phyloP scores from a whole-genome alignment of 2,113 vertebrate species.

The Manacus vitellinus region DNA sequence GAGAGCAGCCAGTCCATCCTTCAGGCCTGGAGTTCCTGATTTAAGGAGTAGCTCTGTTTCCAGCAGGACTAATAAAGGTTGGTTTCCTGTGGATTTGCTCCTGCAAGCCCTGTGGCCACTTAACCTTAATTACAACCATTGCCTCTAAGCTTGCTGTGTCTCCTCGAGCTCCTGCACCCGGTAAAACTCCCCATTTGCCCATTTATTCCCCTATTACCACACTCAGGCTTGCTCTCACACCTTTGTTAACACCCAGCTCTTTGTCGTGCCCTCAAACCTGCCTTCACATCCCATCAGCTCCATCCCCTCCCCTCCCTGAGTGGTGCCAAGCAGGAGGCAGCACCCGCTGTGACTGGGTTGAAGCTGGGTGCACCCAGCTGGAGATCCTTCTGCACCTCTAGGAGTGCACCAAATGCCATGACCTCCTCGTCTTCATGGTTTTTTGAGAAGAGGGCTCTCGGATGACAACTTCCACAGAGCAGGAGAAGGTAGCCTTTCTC shows the following conservation, averaged over 20 bases:
- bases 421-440: background rate
- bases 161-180: background rate
- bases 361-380: background rate
- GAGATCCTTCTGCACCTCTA: background rate
- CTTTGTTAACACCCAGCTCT: background rate
- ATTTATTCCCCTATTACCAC: background rate
- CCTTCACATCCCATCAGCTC: background rate
- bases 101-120: background rate
- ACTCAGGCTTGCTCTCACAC: background rate
- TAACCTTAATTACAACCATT: background rate
- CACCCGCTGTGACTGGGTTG: background rate
- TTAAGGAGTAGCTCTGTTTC: conserved; percentile 6
- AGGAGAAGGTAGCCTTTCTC: background rate
- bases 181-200: background rate
- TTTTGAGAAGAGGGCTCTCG: background rate
- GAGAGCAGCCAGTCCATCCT: background rate
- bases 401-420: background rate
- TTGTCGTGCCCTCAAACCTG: background rate
- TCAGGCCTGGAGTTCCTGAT: background rate
- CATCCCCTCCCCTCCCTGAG: background rate
- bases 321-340: background rate
- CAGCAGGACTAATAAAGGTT: conserved; percentile 8
- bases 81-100: background rate
- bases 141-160: background rate
- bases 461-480: background rate